phyloP scores from a whole-genome alignment of 2,888 invertebrate genomes.

The Temnothorax unifasciatus region DNA sequence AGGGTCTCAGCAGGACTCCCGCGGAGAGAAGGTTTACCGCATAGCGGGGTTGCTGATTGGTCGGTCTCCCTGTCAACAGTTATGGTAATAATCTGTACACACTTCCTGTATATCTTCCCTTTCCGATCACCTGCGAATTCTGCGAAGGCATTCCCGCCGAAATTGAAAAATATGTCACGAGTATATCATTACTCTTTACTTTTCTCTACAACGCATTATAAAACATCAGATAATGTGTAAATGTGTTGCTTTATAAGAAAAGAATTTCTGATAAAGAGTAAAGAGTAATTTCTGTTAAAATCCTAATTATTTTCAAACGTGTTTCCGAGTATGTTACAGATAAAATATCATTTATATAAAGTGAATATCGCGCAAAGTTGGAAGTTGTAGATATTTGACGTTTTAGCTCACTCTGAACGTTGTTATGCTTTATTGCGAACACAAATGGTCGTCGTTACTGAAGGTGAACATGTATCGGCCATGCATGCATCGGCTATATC shows the following conservation, averaged over 20 bases:
- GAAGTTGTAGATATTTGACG: background rate
- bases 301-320: background rate
- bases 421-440: background rate
- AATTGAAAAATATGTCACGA: conserved; percentile 18
- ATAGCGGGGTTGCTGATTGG: conserved; percentile 61
- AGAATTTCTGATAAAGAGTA: background rate
- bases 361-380: background rate
- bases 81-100: conserved; percentile 67
- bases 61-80: conserved; percentile 72
- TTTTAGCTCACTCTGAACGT: conserved; percentile 5
- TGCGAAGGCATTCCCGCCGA: background rate
- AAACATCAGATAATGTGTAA: background rate
- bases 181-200: background rate
- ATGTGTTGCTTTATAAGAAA: background rate
- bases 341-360: conserved; percentile 20
- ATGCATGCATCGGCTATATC: background rate
- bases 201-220: background rate
- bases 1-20: conserved; percentile 57
- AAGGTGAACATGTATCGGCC: background rate
- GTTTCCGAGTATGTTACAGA: background rate
- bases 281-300: background rate
- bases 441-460: background rate
- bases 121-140: conserved; percentile 48
- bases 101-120: conserved; percentile 53
- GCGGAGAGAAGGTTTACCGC: conserved; percentile 55